Conservation (phyloP, 2,113 vertebrate species). For the Notechis scutatus region DNA sequence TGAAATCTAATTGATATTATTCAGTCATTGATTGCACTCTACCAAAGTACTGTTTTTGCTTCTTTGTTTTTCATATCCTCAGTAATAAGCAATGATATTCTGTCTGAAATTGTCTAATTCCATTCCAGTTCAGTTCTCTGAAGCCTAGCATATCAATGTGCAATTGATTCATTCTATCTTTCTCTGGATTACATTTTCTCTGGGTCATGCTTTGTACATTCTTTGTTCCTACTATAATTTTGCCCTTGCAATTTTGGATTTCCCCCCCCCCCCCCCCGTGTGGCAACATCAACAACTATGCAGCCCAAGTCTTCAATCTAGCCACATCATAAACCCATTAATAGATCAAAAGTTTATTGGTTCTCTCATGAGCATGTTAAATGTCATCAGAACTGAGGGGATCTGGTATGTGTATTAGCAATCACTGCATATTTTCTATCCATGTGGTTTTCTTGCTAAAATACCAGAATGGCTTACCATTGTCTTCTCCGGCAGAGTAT, state of each 20-base stretch:
- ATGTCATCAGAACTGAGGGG: background rate
- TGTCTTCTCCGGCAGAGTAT: background rate
- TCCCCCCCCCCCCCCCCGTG: background rate
- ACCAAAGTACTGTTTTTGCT: background rate
- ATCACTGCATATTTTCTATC: background rate
- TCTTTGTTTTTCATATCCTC: background rate
- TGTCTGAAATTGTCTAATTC: background rate
- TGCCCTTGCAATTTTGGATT: background rate
- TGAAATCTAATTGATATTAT: background rate
- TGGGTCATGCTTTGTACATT: background rate
- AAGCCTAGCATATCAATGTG: background rate
- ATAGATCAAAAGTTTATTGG: background rate
- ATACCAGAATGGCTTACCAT: background rate
- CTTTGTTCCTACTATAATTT: background rate
- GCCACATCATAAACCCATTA: background rate
- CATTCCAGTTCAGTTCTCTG: background rate
- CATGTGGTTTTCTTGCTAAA: background rate
- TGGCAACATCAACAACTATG: background rate
- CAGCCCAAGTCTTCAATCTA: background rate
- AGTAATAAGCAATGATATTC: background rate
- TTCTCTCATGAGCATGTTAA: background rate
- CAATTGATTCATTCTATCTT: background rate
- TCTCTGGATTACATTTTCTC: background rate
- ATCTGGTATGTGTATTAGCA: background rate
- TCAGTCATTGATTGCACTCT: background rate